Base-by-base conservation (phyloP, 1,140 invertebrate species). In the Micrasema longulum region DNA sequence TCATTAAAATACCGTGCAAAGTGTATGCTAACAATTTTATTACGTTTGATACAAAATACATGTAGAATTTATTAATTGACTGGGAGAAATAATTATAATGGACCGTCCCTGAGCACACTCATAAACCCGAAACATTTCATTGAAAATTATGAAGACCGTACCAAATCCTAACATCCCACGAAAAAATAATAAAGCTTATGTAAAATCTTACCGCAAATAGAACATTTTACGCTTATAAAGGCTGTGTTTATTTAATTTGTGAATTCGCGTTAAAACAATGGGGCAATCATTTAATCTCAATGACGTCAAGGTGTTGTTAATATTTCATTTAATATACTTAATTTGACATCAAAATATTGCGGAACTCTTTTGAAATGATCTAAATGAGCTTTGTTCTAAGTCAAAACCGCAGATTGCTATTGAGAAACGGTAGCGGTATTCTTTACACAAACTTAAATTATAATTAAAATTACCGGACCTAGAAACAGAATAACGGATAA, bases 231-330 rank as follows among this genome's bases (percentile, higher is more conserved):
- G 2, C 26, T 2, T 31, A 31, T 31, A 31, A 2, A 31, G 26
- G 26, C 2, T 31, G 26, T 11, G 20, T 60, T 41, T 60, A 60
- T 41, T 60, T 60, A 60, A 43, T 60, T 60, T 43, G 14, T 60
- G 36, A 43, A 60, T 22, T 60, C 36, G 36, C 55, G 36, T 16
- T 41, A 60, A 60, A 41, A 60, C 55, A 60, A 60, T 60, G 55
- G 55, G 14, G 55, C 18, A 60, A 60, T 60, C 38, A 60, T 38
- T 60, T 41, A 60, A 38, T 60, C 22, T 60, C 55, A 60, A 60
- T 60, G 55, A 38, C 55, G 55, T 41, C 36, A 41, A 60, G 11
- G 36, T 60, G 36, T 41, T 38, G 55, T 60, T 60, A 60, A 60
- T 60, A 41, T 41, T 43, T 60, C 55, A 35, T 60, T 60, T 38